Base-by-base conservation (phyloP, 37 sponge, comb jelly and placozoan genomes). In the Petrosia ficiformis region DNA sequence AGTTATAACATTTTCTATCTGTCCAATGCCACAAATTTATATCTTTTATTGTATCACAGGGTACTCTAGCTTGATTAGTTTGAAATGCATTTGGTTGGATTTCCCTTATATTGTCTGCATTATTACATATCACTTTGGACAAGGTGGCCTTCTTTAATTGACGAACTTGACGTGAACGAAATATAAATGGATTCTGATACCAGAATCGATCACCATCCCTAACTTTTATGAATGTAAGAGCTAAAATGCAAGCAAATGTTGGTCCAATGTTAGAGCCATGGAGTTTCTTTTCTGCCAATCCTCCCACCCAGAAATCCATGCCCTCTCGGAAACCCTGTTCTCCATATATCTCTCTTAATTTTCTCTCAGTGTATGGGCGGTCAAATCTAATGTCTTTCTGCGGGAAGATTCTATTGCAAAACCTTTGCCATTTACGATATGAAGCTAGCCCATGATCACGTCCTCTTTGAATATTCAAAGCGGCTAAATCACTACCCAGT, bases 191-290 rank as follows among this genome's bases (percentile, higher is more conserved):
- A 34, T 83, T 85, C 41, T 82, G 70, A 69, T 83, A 93, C 79
- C 63, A 97, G 87, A 93, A 97, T 32, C 97, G 73, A 67, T 97
- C 97, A 21, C 97, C 97, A 58, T 88, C 80, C 3, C 97, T 68
- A 30, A 91, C 70, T 32, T 76, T 61, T 39, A 63, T 79, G 60
- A 96, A 96, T 14, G 84, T 84, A 40, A 86, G 44, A 16, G 77
- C 90, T 68, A 96, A 83, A 54, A 96, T 89, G 65, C 97, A 96
- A n/a, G 93, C 77, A 68, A 90, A 89, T 4, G 93, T 92, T 26
- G 93, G 72, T 19, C 97, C 97, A 5, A 96, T 58, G 6, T 90
- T 59, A 26, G 82, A 64, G 11, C 79, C 91, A 21, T 75, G 77
- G 0, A 96, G 63, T 44, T 81, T 75, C 26, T 68, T 40, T 75